phyloP scores from a whole-genome alignment of 2,888 invertebrate genomes.

The Hyposoter dolosus region DNA sequence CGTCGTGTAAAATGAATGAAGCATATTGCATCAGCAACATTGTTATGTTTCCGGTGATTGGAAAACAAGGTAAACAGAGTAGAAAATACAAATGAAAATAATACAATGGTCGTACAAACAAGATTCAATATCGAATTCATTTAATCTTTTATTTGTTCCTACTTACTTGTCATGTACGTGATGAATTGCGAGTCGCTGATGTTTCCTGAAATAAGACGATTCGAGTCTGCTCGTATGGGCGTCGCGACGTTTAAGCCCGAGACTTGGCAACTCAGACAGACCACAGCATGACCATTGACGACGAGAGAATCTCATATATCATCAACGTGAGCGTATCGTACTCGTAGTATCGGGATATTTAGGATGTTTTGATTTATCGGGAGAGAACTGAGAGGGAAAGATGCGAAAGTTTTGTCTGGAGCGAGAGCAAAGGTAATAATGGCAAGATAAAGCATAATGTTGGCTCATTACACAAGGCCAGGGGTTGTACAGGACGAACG shows the following conservation, averaged over 20 bases:
- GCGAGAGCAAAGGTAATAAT: background rate
- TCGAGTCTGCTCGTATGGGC: constrained; percentile 79
- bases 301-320: background rate
- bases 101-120: background rate
- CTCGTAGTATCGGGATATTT: background rate
- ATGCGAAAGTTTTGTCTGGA: background rate
- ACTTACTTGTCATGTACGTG: constrained; percentile 85
- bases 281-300: constrained; percentile 38
- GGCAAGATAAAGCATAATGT: constrained; percentile 29
- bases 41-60: background rate
- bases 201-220: constrained; percentile 83
- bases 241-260: constrained; percentile 65
- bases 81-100: background rate
- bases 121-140: background rate
- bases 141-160: background rate
- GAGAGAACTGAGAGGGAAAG: background rate
- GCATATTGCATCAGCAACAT: background rate
- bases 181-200: constrained; percentile 84
- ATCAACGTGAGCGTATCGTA: background rate
- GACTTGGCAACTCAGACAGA: constrained; percentile 38
- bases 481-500: background rate
- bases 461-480: constrained; percentile 43
- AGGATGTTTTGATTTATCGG: background rate
- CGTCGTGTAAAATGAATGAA: background rate
- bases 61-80: background rate